These are phyloP conservation scores for Brachyopa scutellaris DNA, from an alignment of 2,888 invertebrate species.

Conservation along the genomic window DNA sequence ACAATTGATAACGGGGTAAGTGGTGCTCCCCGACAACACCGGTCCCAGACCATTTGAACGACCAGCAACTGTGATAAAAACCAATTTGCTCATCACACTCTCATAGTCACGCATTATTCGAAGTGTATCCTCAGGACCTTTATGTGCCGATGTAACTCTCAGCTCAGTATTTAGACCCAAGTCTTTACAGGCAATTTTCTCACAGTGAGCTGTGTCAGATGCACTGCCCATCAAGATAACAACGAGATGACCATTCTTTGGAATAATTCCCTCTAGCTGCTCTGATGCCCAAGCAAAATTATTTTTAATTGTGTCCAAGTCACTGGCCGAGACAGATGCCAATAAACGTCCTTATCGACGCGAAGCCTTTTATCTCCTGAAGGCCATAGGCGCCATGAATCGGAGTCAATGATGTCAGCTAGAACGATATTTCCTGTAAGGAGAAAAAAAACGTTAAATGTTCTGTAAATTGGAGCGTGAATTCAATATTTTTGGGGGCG, in stretches of 20 bases:
- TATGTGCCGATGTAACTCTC: constrained; percentile 97
- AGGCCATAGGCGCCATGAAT: constrained; percentile 99
- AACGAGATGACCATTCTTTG: constrained; percentile 87
- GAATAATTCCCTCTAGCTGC: constrained; percentile 88
- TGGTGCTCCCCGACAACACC: constrained; percentile 95
- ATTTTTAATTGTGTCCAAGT: constrained; percentile 93
- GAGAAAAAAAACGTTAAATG: background rate
- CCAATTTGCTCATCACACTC: constrained; percentile 89
- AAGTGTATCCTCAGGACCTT: constrained; percentile 92
- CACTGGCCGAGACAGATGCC: constrained; percentile 91
- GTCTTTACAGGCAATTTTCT: constrained; percentile 89
- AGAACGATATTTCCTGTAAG: constrained; percentile 91
- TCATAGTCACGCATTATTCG: constrained; percentile 91
- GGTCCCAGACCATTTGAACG: constrained; percentile 98
- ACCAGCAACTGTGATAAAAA: constrained; percentile 98
- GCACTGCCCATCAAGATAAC: constrained; percentile 97
- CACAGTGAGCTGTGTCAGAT: constrained; percentile 92
- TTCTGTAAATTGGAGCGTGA: background rate
- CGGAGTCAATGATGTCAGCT: constrained; percentile 98
- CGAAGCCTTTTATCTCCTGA: constrained; percentile 96
- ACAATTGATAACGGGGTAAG: constrained; percentile 98
- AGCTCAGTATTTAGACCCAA: constrained; percentile 91
- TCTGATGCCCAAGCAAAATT: constrained; percentile 97
- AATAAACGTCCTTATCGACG: constrained; percentile 99
- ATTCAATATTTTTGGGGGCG: background rate